phyloP scores from a whole-genome alignment of 2,888 invertebrate genomes.

The Pyrgus malvae region DNA sequence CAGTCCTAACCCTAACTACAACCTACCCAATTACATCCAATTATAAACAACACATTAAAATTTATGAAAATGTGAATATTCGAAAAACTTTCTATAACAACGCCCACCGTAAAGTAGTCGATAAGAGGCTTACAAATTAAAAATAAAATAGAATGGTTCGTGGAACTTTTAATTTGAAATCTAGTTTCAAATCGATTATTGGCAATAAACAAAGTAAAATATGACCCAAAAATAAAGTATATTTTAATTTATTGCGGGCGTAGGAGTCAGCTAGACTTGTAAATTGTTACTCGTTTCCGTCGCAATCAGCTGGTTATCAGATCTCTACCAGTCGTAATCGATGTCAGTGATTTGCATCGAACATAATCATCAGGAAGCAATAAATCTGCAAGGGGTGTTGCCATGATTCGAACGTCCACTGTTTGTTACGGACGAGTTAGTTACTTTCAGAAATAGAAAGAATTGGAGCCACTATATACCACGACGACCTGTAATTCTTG shows the following conservation, averaged over 20 bases:
- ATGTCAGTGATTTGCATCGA: conserved; percentile 27
- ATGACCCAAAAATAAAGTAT: not conserved
- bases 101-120: too few relatives aligned
- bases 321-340: conserved; percentile 46
- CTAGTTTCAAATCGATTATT: conserved; percentile 46
- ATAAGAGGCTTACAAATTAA: not conserved
- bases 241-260: conserved; percentile 24
- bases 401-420: conserved; percentile 61
- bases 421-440: too few relatives aligned
- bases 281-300: conserved; percentile 54
- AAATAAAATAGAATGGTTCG: not conserved
- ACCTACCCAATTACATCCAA: too few relatives aligned
- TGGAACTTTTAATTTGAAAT: conserved; percentile 32
- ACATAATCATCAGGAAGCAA: conserved; percentile 20
- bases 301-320: conserved; percentile 47
- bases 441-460: too few relatives aligned
- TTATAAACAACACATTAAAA: too few relatives aligned
- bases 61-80: too few relatives aligned
- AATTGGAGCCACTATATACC: too few relatives aligned
- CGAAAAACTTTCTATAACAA: too few relatives aligned
- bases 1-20: too few relatives aligned
- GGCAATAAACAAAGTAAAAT: not conserved
- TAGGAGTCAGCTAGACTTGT: conserved; percentile 33
- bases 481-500: too few relatives aligned
- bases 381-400: conserved; percentile 48